A percentile compares a stretch with the other conserved stretches of the same genome.
Conservation (phyloP, 1,140 invertebrate species). For the Pygmarrhopalites habei region DNA sequence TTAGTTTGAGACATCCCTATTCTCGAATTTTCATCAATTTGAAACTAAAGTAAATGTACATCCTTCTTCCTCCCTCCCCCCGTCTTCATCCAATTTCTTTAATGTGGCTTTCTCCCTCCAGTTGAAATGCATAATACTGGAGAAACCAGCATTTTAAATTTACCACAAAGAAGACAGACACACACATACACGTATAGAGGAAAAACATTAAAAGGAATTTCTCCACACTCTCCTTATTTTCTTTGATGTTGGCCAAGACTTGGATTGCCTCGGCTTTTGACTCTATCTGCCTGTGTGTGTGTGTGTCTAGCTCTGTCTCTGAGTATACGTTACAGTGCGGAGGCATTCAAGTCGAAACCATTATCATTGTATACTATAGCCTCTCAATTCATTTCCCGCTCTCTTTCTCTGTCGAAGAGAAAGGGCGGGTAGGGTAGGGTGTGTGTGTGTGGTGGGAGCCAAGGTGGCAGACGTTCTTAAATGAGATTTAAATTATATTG, state of each 20-base stretch:
- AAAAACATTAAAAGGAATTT: not conserved
- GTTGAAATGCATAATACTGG: not conserved
- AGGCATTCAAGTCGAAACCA: conserved; percentile 3
- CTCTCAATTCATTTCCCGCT: no score
- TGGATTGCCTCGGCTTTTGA: no score
- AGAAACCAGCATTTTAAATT: not conserved
- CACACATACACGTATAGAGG: not conserved
- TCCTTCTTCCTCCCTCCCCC: not conserved
- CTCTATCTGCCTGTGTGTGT: no score
- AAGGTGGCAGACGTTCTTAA: conserved; percentile 1
- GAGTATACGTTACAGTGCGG: not conserved
- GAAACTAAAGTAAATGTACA: not conserved
- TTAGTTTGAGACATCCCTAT: no score
- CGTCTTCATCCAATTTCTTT: not conserved
- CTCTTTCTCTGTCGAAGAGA: no score
- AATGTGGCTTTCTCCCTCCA: not conserved
- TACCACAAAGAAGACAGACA: not conserved
- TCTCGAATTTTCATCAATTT: no score
- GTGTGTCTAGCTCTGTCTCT: no score
- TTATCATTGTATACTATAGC: not conserved
- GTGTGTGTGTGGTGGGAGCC: no score
- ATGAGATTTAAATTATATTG: conserved; percentile 17
- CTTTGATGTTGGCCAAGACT: no score
- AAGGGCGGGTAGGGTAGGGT: no score
- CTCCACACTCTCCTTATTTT: no score